phyloP scores from a whole-genome alignment of 2,113 vertebrate genomes.

The Vulpes vulpes region DNA sequence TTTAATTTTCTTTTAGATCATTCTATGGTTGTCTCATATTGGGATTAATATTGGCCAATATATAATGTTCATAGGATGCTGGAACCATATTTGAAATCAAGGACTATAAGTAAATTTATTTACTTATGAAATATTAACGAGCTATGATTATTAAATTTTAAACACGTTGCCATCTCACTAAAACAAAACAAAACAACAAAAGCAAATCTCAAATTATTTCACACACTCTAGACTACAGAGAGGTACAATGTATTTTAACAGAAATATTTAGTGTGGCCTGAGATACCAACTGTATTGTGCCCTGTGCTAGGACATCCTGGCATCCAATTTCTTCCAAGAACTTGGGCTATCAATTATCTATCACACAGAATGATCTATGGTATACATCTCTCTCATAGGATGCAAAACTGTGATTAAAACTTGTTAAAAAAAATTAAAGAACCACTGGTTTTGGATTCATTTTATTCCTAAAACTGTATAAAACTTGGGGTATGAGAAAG shows the following conservation, averaged over 20 bases:
- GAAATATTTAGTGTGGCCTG: not conserved
- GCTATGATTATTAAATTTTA: not conserved
- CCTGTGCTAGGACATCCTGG: not conserved
- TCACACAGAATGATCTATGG: not conserved
- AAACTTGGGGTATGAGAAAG: not conserved
- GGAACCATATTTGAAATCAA: not conserved
- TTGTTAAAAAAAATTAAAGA: not conserved
- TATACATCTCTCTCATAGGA: not conserved
- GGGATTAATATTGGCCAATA: not conserved
- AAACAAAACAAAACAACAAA: slow-evolving; percentile 31
- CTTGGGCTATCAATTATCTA: not conserved
- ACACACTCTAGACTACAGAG: not conserved
- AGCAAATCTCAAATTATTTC: not conserved
- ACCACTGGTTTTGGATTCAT: not conserved
- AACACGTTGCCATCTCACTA: not conserved
- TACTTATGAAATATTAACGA: not conserved
- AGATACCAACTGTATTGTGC: not conserved
- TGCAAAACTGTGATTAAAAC: not conserved
- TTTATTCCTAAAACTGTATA: not conserved
- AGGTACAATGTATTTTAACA: not conserved
- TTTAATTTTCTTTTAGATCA: not conserved
- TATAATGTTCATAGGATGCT: not conserved
- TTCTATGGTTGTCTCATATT: not conserved
- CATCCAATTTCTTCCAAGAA: not conserved
- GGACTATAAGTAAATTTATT: not conserved